A percentile compares a stretch with the other conserved stretches of the same genome.
These are phyloP conservation scores for Laspeyria flexula DNA, from an alignment of 2,888 invertebrate species.

Conservation along the genomic window DNA sequence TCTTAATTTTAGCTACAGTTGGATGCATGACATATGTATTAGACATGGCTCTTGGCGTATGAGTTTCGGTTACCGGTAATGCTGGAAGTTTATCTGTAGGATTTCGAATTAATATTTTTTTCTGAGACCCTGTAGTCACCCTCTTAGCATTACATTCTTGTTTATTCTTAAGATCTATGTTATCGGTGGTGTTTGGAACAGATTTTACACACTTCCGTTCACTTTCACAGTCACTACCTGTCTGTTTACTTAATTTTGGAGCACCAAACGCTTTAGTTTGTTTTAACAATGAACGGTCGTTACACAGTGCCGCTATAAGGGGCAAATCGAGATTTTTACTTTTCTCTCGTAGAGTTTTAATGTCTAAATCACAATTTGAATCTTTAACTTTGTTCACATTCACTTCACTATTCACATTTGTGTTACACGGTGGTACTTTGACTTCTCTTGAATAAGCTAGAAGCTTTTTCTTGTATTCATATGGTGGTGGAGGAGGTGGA, in stretches of 20 bases:
- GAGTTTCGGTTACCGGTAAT: slow-evolving; percentile 83
- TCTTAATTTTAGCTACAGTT: slow-evolving; percentile 74
- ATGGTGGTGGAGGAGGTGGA: slow-evolving; percentile 84
- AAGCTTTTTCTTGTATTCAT: slow-evolving; percentile 82
- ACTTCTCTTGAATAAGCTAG: slow-evolving; percentile 81
- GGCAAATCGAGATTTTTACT: slow-evolving; percentile 96
- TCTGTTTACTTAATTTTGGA: slow-evolving; percentile 87
- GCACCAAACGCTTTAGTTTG: slow-evolving; percentile 95
- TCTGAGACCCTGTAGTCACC: slow-evolving; percentile 88
- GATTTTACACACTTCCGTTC: slow-evolving; percentile 76
- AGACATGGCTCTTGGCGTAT: slow-evolving; percentile 87
- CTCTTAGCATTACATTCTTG: slow-evolving; percentile 87
- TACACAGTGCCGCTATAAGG: slow-evolving; percentile 96
- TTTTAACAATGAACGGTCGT: slow-evolving; percentile 95
- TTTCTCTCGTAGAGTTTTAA: slow-evolving; percentile 94
- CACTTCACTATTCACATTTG: slow-evolving; percentile 60
- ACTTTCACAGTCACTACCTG: slow-evolving; percentile 78
- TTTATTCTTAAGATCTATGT: slow-evolving; percentile 76
- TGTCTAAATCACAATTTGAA: slow-evolving; percentile 88
- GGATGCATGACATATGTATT: slow-evolving; percentile 89
- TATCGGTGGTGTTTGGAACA: slow-evolving; percentile 79
- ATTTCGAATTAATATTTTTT: slow-evolving; percentile 86
- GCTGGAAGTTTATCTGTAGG: slow-evolving; percentile 92
- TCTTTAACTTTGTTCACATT: slow-evolving; percentile 71
- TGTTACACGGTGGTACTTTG: slow-evolving; percentile 55